A percentile compares a stretch with the other conserved stretches of the same genome.
Evolutionary conservation across 2,797 vertebrate species (phyloP).

Genomic region (Saxicola maurus): DNA sequence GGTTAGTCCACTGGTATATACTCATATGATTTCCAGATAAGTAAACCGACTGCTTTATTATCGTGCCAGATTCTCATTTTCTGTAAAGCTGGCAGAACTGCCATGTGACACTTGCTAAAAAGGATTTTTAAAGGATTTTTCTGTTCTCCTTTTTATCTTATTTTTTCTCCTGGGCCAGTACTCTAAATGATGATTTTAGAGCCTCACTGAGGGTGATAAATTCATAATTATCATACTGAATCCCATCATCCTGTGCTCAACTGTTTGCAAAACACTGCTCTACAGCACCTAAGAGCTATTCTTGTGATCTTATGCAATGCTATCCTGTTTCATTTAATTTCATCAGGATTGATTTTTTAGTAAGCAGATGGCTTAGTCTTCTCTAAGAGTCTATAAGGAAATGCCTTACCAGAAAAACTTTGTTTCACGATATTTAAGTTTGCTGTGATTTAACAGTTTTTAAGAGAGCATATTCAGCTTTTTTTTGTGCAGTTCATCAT

Average conservation of each 20-base stretch:
- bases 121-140: neutral
- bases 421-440: neutral
- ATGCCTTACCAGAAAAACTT: neutral
- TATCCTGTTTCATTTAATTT: neutral
- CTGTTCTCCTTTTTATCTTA: neutral
- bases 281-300: neutral
- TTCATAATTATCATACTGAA: neutral
- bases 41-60: neutral
- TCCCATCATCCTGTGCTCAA: neutral
- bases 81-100: neutral
- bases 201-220: neutral
- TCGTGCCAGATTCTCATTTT: neutral
- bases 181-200: neutral
- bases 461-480: neutral
- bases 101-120: neutral
- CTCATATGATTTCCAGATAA: neutral
- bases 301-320: neutral
- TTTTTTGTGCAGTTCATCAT: neutral
- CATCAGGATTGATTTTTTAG: neutral
- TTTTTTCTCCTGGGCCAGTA: neutral
- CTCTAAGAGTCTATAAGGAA: neutral
- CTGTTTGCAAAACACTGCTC: neutral
- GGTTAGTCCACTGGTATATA: neutral
- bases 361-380: slow-evolving; percentile 1
- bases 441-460: neutral